phyloP scores from a whole-genome alignment of 2,797 vertebrate genomes.

The Coreius guichenoti region DNA sequence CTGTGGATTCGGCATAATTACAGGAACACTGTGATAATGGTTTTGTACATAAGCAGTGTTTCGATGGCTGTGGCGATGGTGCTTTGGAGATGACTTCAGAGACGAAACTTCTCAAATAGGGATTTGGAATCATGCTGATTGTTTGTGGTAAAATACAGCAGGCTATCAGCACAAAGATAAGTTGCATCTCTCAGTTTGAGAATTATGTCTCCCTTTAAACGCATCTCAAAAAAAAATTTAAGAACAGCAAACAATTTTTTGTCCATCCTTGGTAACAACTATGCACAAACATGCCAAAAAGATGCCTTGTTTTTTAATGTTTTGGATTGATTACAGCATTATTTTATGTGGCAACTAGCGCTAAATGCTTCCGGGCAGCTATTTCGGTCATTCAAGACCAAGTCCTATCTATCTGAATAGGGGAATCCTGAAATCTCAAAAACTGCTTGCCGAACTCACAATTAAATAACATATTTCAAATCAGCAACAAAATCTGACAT shows the following conservation, averaged over 20 bases:
- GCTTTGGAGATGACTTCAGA: not conserved
- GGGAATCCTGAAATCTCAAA: no score
- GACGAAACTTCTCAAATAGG: not conserved
- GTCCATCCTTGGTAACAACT: not conserved
- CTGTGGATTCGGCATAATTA: constrained; percentile 11
- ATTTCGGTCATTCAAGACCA: no score
- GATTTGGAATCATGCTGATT: not conserved
- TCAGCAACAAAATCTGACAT: no score
- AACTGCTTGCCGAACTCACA: no score
- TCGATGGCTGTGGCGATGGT: not conserved
- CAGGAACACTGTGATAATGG: not conserved
- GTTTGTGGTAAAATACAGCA: not conserved
- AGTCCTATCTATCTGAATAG: no score
- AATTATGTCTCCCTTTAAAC: not conserved
- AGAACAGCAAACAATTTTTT: no score
- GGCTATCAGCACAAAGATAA: not conserved
- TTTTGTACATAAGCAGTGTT: not conserved
- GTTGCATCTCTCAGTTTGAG: no score
- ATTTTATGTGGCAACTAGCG: not conserved
- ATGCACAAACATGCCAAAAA: not conserved
- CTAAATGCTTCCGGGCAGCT: not conserved
- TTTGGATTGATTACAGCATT: not conserved
- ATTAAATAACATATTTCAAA: no score
- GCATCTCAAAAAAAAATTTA: not conserved
- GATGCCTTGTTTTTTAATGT: not conserved